These are phyloP conservation scores for Pedicia rivosa DNA, from an alignment of 2,888 invertebrate genomes.

Conservation along the genomic window DNA sequence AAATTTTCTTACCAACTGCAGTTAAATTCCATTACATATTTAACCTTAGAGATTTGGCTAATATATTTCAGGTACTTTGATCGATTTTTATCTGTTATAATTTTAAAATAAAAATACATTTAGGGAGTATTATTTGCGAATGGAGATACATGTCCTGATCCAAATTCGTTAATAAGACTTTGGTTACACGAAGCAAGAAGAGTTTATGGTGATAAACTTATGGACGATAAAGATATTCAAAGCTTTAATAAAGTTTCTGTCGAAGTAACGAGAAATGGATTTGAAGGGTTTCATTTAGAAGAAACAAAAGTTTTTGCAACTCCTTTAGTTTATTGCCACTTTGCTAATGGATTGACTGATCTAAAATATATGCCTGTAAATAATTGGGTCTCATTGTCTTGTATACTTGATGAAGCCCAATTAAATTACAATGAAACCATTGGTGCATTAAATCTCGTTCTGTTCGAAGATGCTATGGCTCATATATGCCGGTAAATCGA, in stretches of 20 bases:
- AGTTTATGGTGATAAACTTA: conserved; percentile 83
- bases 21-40: conserved; percentile 91
- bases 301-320: conserved; percentile 55
- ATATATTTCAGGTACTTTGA: conserved; percentile 90
- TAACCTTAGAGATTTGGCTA: conserved; percentile 82
- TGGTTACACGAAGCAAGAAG: conserved; percentile 86
- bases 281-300: conserved; percentile 60
- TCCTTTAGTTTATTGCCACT: conserved; percentile 81
- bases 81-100: conserved; percentile 27
- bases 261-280: conserved; percentile 68
- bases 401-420: conserved; percentile 65
- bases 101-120: no score
- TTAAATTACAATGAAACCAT: conserved; percentile 76
- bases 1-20: conserved; percentile 79
- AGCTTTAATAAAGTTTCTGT: conserved; percentile 53
- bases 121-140: conserved; percentile 77
- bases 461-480: conserved; percentile 91
- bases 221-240: conserved; percentile 63
- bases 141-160: conserved; percentile 52
- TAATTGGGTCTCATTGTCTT: conserved; percentile 56
- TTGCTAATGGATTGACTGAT: conserved; percentile 61
- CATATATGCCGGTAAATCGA: conserved; percentile 54
- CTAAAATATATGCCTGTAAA: conserved; percentile 75
- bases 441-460: conserved; percentile 84
- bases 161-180: conserved; percentile 59